These are phyloP conservation scores for Oceanites oceanicus DNA, from an alignment of 2,113 vertebrate species.

Conservation along the genomic window DNA sequence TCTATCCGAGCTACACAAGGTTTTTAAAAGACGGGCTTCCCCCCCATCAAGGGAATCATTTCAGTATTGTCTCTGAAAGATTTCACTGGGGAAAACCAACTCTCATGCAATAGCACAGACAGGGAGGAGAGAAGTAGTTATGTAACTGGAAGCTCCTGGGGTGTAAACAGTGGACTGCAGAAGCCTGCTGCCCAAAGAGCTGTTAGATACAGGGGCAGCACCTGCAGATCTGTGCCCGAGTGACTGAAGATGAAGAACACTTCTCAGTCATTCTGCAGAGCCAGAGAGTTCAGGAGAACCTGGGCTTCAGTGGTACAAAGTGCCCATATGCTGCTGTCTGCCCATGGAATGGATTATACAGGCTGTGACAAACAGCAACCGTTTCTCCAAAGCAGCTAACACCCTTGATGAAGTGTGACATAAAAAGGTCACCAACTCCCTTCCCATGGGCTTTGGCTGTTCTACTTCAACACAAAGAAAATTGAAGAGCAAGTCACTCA, in stretches of 20 bases:
- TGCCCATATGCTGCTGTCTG: neutral
- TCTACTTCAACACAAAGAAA: neutral
- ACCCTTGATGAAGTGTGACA: neutral
- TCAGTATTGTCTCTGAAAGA: neutral
- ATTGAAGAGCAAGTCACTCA: neutral
- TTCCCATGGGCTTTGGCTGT: neutral
- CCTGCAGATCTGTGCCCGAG: neutral
- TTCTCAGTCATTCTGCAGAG: neutral
- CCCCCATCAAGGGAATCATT: neutral
- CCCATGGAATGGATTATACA: neutral
- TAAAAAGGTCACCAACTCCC: neutral
- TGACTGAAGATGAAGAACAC: neutral
- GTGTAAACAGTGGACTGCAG: neutral
- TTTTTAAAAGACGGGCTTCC: neutral
- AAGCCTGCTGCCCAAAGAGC: neutral
- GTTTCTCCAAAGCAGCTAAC: neutral
- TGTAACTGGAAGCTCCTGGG: neutral
- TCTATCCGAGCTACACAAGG: neutral
- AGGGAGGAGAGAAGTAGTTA: neutral
- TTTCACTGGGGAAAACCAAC: neutral
- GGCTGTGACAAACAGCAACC: neutral
- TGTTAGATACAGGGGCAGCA: neutral
- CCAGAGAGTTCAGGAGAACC: neutral
- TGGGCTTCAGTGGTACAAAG: neutral
- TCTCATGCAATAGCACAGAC: neutral